Conservation (phyloP, 1,140 invertebrate genomes). For the Lordiphosa collinella region DNA sequence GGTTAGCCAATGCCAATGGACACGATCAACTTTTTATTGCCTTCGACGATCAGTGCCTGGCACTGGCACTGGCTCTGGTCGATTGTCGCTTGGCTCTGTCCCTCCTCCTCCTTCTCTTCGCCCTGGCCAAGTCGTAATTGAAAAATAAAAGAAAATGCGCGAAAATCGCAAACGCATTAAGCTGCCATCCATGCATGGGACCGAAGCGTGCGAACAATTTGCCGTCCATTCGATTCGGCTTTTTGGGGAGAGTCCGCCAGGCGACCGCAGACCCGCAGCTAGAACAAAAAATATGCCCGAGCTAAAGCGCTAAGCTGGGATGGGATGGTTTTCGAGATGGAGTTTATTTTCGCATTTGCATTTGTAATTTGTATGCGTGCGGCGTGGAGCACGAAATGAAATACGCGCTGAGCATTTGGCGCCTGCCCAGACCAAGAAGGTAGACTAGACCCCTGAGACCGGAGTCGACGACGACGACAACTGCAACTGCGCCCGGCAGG, state of each 20-base stretch:
- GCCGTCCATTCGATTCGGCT: slow-evolving; percentile 49
- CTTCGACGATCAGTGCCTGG: slow-evolving; percentile 7
- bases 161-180: slow-evolving; percentile 62
- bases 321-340: slow-evolving; percentile 11
- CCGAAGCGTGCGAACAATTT: slow-evolving; percentile 73
- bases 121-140: slow-evolving; percentile 54
- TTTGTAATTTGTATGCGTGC: slow-evolving; percentile 64
- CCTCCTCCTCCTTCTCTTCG: neutral
- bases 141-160: slow-evolving; percentile 73
- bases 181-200: slow-evolving; percentile 30
- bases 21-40: slow-evolving; percentile 55
- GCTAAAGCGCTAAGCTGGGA: slow-evolving; percentile 2
- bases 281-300: slow-evolving; percentile 1
- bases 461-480: neutral
- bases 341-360: slow-evolving; percentile 33
- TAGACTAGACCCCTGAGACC: slow-evolving; percentile 38
- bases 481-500: neutral
- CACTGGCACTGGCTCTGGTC: neutral
- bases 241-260: neutral
- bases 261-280: neutral
- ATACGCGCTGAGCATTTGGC: slow-evolving; percentile 61
- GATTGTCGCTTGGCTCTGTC: slow-evolving; percentile 13
- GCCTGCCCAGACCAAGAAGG: slow-evolving; percentile 40
- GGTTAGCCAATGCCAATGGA: slow-evolving; percentile 16
- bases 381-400: slow-evolving; percentile 40